Evolutionary conservation across 2,888 invertebrate genomes (phyloP), one percentile per base, ranked within the genome.

Genomic region (Tenthredo amoena): DNA sequence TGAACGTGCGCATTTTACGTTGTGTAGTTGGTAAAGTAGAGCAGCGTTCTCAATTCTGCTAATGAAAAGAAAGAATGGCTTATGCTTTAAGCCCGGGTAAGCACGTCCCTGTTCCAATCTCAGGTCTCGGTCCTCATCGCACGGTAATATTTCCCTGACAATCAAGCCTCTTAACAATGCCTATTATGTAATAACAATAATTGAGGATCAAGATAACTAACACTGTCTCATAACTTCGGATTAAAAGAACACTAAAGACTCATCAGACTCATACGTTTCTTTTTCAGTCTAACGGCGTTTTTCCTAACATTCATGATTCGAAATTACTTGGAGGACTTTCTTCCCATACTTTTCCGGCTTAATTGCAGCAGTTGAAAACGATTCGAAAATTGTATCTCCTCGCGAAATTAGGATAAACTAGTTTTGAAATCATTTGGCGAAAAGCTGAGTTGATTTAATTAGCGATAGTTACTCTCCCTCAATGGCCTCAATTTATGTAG

Each of bases 21-120:
- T 55, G 50, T 18, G 34, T 31, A 31, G 77, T 50, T 74, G 55
- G 55, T 77, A 77, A 77, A 34, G 77, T 77, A 77, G 77, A 55
- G 34, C 77, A 77, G 10, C 9, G 15, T n/a, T 15, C 50, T 31
- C 47, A 77, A 31, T 77, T 31, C 77, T 68, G 10, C 34, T 68
- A 68, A 68, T 68, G 72, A 74, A 71, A 21, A 71, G 37, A 71
- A 74, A 43, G 43, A 74, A 74, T 74, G 12, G 3, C 12, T 43
- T 40, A 15, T 26, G 72, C 21, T 40, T 37, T 37, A 40, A 21
- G 40, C 40, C 21, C 43, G 7, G n/a, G 5, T 74, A 26, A 10
- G 26, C 43, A 40, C n/a, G 12, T 21, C 26, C 21, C 12, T 6
- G 26, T 74, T 43, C 12, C 40, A 74, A 74, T 21, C 9, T 62